phyloP scores from a whole-genome alignment of 2,888 invertebrate genomes.

The Spodoptera exigua region DNA sequence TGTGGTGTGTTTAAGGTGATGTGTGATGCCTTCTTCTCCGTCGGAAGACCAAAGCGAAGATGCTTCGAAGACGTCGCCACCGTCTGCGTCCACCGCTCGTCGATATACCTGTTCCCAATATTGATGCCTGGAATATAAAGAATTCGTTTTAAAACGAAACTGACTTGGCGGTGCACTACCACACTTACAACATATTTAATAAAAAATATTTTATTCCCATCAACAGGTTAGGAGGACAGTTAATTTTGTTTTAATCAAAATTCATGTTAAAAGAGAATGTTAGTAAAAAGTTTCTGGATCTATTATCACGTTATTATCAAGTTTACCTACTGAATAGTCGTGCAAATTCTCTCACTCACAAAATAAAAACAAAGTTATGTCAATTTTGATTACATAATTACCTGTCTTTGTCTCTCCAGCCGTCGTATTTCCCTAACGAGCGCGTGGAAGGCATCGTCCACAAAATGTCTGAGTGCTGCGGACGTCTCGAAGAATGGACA shows the following conservation, averaged over 20 bases:
- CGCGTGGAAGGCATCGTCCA: slow-evolving; percentile 97
- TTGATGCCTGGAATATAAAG: slow-evolving; percentile 77
- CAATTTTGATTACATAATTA: slow-evolving; percentile 52
- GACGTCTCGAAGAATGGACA: slow-evolving; percentile 98
- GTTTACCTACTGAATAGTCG: no score
- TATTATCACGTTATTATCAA: no score
- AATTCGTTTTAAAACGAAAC: not conserved
- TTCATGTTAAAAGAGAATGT: no score
- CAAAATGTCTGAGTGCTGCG: slow-evolving; percentile 95
- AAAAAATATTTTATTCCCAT: not conserved
- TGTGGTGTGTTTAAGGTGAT: slow-evolving; percentile 64
- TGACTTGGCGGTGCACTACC: not conserved
- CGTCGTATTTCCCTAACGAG: slow-evolving; percentile 95
- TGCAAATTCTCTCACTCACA: no score
- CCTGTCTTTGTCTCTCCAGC: slow-evolving; percentile 92
- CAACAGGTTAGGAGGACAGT: no score
- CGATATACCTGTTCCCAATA: slow-evolving; percentile 83
- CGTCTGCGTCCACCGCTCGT: slow-evolving; percentile 91
- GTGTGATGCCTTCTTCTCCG: slow-evolving; percentile 86
- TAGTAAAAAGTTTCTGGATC: no score
- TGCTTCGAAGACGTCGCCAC: slow-evolving; percentile 95
- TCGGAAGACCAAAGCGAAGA: slow-evolving; percentile 94
- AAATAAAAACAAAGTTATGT: not conserved
- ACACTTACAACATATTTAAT: not conserved
- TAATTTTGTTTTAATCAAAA: no score